Evolutionary conservation across 2,113 vertebrate species (phyloP), one percentile per base, ranked within the genome.

Genomic region (Platysteira castanea): DNA sequence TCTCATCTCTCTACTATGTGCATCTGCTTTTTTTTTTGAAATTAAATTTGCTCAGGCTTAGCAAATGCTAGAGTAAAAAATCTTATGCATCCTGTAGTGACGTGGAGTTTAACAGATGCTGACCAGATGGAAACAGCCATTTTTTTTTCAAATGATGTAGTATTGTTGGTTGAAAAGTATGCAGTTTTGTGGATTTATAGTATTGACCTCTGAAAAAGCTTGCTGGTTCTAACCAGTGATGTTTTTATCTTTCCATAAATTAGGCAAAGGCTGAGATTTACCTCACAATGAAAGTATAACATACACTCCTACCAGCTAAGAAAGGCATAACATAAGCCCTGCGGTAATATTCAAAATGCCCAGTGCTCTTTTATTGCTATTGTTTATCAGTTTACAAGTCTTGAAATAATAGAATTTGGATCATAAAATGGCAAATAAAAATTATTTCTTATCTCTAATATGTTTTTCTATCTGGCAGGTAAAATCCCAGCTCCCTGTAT

Each of bases 231-330:
- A 91, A 46, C 37, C 33, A 52, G 42, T 82, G 84, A 73, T 76
- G 13, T 71, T 87, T 96, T 89, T 89, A 75, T 75, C 46, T 92
- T 93, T 89, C 70, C 75, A 83, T 90, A 94, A 93, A 85, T 94
- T 94, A 87, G 37, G 54, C 44, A 59, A 92, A 90, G 39, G 21
- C 23, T 74, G 78, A 87, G 50, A 80, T 93, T 96, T 80, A 85
- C 54, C 46, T 88, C 3, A 1, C 10, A 21, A 63, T 63, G 49
- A 71, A 86, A 54, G 24, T 35, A 23, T 50, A 81, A 76, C 30
- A 46, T n/a, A 26, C 18, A 44, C 61, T 88, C 69, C 35, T 64
- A 28, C n/a, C 93, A 92, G 88, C 42, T 70, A 85, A 74, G 54
- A 67, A 77, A 88, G 42, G 20, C 27, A 33, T 84, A 87, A 86